Conservation (phyloP, 2,113 vertebrate species). For the Ochotona princeps region DNA sequence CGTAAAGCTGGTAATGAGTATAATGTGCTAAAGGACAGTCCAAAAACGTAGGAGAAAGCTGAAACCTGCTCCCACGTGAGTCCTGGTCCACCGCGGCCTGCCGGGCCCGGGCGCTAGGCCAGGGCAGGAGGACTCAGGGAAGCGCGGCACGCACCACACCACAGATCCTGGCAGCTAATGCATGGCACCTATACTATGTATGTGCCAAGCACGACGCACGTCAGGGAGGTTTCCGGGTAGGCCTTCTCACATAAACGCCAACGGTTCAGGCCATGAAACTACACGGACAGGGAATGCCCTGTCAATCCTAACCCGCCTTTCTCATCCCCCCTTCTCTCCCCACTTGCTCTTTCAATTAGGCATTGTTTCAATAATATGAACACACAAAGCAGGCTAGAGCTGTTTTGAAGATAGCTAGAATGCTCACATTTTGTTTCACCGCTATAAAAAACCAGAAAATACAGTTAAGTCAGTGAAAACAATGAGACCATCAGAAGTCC, state of each 20-base stretch:
- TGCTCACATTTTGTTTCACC: background rate
- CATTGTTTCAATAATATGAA: background rate
- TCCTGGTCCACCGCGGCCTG: too few species aligned
- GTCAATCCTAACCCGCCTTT: background rate
- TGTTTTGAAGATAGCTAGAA: background rate
- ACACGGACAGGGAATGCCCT: background rate
- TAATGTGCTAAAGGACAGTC: background rate
- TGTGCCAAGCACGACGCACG: too few species aligned
- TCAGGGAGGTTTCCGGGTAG: background rate
- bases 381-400: background rate
- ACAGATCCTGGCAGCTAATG: background rate
- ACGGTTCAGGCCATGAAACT: background rate
- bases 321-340: too few species aligned
- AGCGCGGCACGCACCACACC: too few species aligned
- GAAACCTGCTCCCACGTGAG: background rate
- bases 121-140: too few species aligned
- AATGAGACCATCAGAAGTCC: background rate
- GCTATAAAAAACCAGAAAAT: background rate
- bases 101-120: too few species aligned
- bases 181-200: too few species aligned
- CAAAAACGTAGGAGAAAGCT: background rate
- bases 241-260: accelerated
- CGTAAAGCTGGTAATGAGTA: background rate
- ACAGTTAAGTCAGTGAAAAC: background rate
- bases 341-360: too few species aligned